A percentile compares a stretch with the other conserved stretches of the same genome.
These are phyloP conservation scores for Dreissena polymorpha DNA, from an alignment of 1,140 invertebrate species.

Conservation along the genomic window DNA sequence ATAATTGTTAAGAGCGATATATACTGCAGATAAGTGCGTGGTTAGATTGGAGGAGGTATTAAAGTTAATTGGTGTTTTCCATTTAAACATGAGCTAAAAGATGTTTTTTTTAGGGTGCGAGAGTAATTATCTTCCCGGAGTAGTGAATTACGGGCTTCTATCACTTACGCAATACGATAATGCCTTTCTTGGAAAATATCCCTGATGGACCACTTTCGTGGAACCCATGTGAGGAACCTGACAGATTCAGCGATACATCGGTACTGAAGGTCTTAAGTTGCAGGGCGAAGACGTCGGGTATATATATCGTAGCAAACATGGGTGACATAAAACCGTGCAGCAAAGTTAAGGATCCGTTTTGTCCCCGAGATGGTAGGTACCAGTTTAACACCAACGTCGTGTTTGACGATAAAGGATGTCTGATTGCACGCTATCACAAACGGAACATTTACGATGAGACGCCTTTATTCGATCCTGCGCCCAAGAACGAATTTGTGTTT, in stretches of 20 bases:
- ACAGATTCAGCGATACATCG: not conserved
- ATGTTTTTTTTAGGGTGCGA: constrained; percentile 83
- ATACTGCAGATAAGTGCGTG: too few relatives aligned
- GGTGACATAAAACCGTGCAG: constrained; percentile 83
- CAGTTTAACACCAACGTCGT: constrained; percentile 90
- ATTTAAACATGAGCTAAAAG: too few relatives aligned
- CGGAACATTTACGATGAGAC: constrained; percentile 80
- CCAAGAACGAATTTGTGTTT: constrained; percentile 45
- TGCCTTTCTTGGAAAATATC: constrained; percentile 59
- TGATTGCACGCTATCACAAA: constrained; percentile 87
- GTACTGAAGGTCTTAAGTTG: constrained; percentile 79
- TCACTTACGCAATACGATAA: constrained; percentile 37
- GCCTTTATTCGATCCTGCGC: constrained; percentile 81
- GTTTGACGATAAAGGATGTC: constrained; percentile 83
- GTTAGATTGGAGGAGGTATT: too few relatives aligned
- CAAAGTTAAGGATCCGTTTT: constrained; percentile 75
- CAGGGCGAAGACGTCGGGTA: constrained; percentile 79
- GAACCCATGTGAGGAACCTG: constrained; percentile 54
- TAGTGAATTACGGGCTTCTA: constrained; percentile 80
- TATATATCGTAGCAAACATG: constrained; percentile 87
- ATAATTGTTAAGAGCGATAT: too few relatives aligned
- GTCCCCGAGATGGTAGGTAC: constrained; percentile 79
- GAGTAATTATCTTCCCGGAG: constrained; percentile 93
- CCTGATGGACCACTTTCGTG: constrained; percentile 50
- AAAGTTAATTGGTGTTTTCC: too few relatives aligned